Conservation (phyloP, 2,888 invertebrate species). For the Tetropium fuscum region DNA sequence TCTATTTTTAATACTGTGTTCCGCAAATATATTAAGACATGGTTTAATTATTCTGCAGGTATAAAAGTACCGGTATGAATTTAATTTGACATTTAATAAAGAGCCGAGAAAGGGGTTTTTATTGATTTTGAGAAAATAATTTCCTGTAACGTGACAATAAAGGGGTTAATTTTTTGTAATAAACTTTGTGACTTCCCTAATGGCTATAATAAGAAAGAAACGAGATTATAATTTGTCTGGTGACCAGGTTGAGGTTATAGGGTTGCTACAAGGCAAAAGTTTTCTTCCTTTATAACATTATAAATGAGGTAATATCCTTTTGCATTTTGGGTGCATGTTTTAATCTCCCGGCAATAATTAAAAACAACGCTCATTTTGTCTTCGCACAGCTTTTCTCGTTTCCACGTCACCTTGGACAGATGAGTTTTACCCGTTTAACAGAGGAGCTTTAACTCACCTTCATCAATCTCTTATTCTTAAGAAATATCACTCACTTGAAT, state of each 20-base stretch:
- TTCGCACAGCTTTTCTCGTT: slow-evolving; percentile 56
- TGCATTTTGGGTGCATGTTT: slow-evolving; percentile 64
- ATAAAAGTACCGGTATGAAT: too few relatives aligned
- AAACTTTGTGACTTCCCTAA: slow-evolving; percentile 49
- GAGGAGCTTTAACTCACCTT: slow-evolving; percentile 44
- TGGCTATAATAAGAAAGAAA: slow-evolving; percentile 53
- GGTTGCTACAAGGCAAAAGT: slow-evolving; percentile 51
- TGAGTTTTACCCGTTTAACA: slow-evolving; percentile 41
- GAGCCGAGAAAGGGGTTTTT: slow-evolving; percentile 18
- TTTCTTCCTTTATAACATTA: slow-evolving; percentile 62
- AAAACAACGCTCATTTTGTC: slow-evolving; percentile 66
- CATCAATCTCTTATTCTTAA: slow-evolving; percentile 48
- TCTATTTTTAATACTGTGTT: too few relatives aligned
- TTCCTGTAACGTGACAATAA: slow-evolving; percentile 20
- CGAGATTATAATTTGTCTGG: slow-evolving; percentile 62
- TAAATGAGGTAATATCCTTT: slow-evolving; percentile 67
- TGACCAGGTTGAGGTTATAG: slow-evolving; percentile 55
- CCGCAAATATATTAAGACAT: too few relatives aligned
- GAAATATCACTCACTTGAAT: slow-evolving; percentile 30
- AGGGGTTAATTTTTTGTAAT: slow-evolving; percentile 32
- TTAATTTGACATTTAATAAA: too few relatives aligned
- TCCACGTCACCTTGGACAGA: slow-evolving; percentile 49
- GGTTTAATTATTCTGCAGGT: too few relatives aligned
- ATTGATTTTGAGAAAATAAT: slow-evolving; percentile 22
- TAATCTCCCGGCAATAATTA: slow-evolving; percentile 67